A percentile compares a stretch with the other conserved stretches of the same genome.
These are phyloP conservation scores for Balearica regulorum DNA, from an alignment of 2,797 vertebrate genomes.

Conservation along the genomic window DNA sequence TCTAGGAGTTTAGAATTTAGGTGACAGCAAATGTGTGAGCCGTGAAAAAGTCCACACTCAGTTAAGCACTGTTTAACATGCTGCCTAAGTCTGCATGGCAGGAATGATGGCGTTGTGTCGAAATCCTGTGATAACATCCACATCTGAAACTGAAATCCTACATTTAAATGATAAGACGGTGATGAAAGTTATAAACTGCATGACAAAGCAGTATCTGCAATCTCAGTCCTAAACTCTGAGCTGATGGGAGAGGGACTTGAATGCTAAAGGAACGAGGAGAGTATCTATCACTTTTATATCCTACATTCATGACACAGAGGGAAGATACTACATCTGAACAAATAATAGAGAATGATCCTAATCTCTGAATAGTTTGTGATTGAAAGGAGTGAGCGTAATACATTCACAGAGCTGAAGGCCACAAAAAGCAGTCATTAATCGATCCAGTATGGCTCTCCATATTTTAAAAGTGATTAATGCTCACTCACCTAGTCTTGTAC, in stretches of 20 bases:
- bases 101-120: not conserved
- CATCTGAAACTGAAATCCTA: constrained; percentile 15
- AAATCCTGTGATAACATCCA: constrained; percentile 7
- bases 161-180: not conserved
- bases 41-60: not conserved
- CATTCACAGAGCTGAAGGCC: not conserved
- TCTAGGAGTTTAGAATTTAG: constrained; percentile 1
- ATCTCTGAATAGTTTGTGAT: not conserved
- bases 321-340: not conserved
- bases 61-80: not conserved
- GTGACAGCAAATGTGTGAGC: not conserved
- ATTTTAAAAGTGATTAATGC: not conserved
- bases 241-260: not conserved
- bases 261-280: not conserved
- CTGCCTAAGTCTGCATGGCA: not conserved
- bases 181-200: not conserved
- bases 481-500: not conserved
- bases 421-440: not conserved
- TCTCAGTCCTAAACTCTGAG: not conserved
- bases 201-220: not conserved
- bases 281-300: not conserved
- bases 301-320: not conserved
- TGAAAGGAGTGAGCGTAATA: not conserved
- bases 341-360: not conserved
- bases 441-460: not conserved